Percentiles rank a stretch among this genome's conserved stretches.
phyloP scores from a whole-genome alignment of 2,113 vertebrate genomes.

The Chaenocephalus aceratus region DNA sequence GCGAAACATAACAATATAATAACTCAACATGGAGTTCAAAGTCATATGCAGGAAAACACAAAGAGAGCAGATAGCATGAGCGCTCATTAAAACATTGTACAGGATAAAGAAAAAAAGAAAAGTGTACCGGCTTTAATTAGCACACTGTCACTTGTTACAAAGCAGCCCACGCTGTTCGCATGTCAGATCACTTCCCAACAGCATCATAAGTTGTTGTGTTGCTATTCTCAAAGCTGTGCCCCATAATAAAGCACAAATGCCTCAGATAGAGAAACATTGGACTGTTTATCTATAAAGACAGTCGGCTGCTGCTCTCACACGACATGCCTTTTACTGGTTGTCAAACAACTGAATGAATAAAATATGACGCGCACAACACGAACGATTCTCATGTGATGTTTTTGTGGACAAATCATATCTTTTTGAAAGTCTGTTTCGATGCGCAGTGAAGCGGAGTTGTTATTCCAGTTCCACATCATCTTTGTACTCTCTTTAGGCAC shows the following conservation, averaged over 20 bases:
- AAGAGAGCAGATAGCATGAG: conserved; percentile 25
- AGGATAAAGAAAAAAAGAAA: conserved; percentile 28
- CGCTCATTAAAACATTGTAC: conserved; percentile 69
- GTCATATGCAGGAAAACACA: conserved; percentile 45
- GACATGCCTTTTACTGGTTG: neutral
- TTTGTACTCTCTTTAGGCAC: no score
- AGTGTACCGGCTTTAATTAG: conserved; percentile 68
- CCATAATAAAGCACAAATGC: conserved; percentile 36
- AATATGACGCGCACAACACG: neutral
- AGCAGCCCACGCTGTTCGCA: conserved; percentile 46
- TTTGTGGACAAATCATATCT: neutral
- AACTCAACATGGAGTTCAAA: conserved; percentile 55
- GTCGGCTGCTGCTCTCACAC: neutral
- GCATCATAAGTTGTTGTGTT: conserved; percentile 45
- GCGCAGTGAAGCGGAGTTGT: conserved; percentile 5
- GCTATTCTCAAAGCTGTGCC: conserved; percentile 31
- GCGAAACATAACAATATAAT: conserved; percentile 42
- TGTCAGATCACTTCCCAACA: conserved; percentile 47
- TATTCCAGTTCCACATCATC: no score
- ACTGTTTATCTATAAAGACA: conserved; percentile 6
- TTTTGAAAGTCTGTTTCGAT: conserved; percentile 16
- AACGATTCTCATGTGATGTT: conserved; percentile 12
- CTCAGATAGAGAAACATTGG: conserved; percentile 8
- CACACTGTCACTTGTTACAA: conserved; percentile 63
- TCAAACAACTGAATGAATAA: conserved; percentile 19